Base-by-base conservation (phyloP, 2,888 invertebrate species). In the Endomychus coccineus region DNA sequence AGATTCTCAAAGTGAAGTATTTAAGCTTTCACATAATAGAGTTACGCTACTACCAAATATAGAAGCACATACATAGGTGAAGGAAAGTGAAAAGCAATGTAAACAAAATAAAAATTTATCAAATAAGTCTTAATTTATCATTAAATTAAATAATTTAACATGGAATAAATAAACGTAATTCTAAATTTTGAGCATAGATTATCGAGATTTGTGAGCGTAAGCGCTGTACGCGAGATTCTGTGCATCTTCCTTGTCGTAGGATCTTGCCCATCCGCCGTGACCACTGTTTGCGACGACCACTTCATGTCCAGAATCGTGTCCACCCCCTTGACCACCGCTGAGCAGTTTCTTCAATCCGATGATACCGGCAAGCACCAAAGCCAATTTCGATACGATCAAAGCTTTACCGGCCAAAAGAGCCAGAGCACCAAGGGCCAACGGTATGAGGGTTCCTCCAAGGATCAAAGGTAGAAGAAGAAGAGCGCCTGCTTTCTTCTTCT, bases 381-480 rank as follows among this genome's bases (percentile, higher is more conserved):
- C 88, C 49, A 88, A 66, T 59, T 88, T 88, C 46, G 86, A 85
- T 29, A 88, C 83, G 50, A 88, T 87, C 45, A 88, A 66, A 24
- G 88, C 88, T 64, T 89, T 89, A 49, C 88, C 88, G 25, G 88
- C 87, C 36, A 88, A 62, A 32, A 89, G 71, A 12, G 87, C 86
- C 15, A 89, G 63, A 5, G 85, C 86, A 39, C 87, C 88, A 42
- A 87, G 78, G 2, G 87, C 87, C 34, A 89, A 67, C 3, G 88
- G 88, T 24, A 88, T 78, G 59, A 88, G 68, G 52, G 85, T 85
- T 34, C 86, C 87, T 39, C 82, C 83, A 45, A 87, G 76, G 48
- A 88, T 72, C 42, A 88, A 68, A 3, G 88, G 86, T 54, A 88
- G 79, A 53, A 87, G 77, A 29, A 88, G 70, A 40, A 83, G 72